Evolutionary conservation across 2,797 vertebrate genomes (phyloP).

Genomic region (Takifugu rubripes): DNA sequence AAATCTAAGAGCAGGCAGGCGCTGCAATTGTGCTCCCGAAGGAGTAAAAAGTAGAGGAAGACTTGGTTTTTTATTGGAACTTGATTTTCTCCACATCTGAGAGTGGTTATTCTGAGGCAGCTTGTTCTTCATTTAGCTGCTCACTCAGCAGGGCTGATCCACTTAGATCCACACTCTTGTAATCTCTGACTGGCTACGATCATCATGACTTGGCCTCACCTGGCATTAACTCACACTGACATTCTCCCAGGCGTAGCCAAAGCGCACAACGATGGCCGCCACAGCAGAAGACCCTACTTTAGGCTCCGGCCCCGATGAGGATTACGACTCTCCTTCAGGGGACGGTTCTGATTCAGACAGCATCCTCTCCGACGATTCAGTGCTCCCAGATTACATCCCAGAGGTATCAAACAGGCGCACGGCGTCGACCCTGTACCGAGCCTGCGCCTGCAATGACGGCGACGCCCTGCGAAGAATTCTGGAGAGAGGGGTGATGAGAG

Average conservation of each 20-base stretch:
- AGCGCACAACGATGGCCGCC: conserved; percentile 59
- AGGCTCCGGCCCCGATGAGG: conserved; percentile 57
- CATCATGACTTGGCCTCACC: not conserved
- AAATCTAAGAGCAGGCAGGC: too few species aligned
- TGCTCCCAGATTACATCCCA: conserved; percentile 66
- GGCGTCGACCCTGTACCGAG: conserved; percentile 71
- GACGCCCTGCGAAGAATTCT: conserved; percentile 68
- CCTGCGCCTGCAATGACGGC: conserved; percentile 77
- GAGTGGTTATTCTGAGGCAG: conserved; percentile 51
- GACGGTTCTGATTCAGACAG: conserved; percentile 66
- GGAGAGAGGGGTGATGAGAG: conserved; percentile 72
- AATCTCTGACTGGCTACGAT: conserved; percentile 21
- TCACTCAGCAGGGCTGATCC: conserved; percentile 62
- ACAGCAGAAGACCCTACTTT: conserved; percentile 68
- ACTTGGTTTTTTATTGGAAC: too few species aligned
- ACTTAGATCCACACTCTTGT: conserved; percentile 50
- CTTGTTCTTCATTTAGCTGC: conserved; percentile 60
- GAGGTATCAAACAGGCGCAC: conserved; percentile 7
- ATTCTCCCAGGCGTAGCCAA: conserved; percentile 43
- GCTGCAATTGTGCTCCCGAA: too few species aligned
- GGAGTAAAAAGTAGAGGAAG: too few species aligned
- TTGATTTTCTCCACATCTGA: too few species aligned
- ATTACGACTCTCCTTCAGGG: conserved; percentile 36
- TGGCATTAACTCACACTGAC: not conserved
- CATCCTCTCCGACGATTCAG: conserved; percentile 76